These are phyloP conservation scores for Tragulus kanchil DNA, from an alignment of 2,113 vertebrate genomes.

Conservation along the genomic window DNA sequence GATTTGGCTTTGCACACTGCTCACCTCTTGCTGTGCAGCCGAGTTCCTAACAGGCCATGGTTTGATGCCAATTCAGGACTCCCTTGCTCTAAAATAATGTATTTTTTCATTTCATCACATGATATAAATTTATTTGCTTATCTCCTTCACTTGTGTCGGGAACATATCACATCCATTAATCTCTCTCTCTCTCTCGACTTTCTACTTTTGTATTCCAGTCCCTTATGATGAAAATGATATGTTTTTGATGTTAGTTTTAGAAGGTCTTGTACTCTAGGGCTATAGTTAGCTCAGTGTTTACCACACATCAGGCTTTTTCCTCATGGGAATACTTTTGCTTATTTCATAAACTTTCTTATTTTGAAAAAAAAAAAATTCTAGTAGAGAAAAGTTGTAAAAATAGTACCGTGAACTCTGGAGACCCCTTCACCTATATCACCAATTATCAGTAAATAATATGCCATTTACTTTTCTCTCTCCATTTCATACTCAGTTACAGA, in stretches of 20 bases:
- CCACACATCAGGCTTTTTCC: not conserved
- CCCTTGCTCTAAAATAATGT: not conserved
- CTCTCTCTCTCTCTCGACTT: not conserved
- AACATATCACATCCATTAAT: not conserved
- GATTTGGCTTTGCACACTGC: not conserved
- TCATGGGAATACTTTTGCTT: not conserved
- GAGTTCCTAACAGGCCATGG: not conserved
- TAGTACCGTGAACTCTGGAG: not conserved
- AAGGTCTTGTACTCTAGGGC: not conserved
- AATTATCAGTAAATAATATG: not conserved
- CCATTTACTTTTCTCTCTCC: not conserved
- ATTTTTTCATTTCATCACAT: not conserved
- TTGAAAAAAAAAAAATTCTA: not conserved
- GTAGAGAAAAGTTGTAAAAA: not conserved
- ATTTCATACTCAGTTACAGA: constrained; percentile 18
- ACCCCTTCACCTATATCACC: not conserved
- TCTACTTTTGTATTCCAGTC: not conserved
- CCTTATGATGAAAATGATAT: not conserved
- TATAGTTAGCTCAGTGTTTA: not conserved
- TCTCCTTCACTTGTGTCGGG: not conserved
- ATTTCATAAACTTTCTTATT: not conserved
- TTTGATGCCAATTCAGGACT: not conserved
- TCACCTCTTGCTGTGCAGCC: not conserved
- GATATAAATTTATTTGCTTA: not conserved
- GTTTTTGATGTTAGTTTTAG: not conserved